Evolutionary conservation across 2,888 invertebrate species (phyloP), one percentile per base, ranked within the genome.

Genomic region (Lepidocyrtoides sp.): DNA sequence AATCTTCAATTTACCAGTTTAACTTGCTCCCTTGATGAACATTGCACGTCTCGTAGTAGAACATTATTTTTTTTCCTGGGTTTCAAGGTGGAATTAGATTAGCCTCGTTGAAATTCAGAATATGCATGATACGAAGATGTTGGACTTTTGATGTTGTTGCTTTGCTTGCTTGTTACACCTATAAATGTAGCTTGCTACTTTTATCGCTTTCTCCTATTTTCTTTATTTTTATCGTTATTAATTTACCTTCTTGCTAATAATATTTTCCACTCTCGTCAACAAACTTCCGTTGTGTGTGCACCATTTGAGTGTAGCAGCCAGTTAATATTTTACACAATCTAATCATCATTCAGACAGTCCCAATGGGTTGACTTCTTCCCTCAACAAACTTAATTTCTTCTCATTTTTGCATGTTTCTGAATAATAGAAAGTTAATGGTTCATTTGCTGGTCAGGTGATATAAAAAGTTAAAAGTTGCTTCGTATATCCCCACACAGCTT

Each of bases 101-200:
- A 81, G 23, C 20, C 36, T 81, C 29, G 14, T 81, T 81, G 36
- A 81, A 81, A 81, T 81, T 81, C 81, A 32, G 17, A 81, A 57
- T 54, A 81, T 32, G 77, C 77, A 51, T 72, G 23, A 36, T 36
- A 20, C 57, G 2, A 20, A 57, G 57, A 5, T 57, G 7, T 20
- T 20, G 14, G 7, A 8, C 57, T 17, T 57, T 57, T 57, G 17
- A 7, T 12, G 23, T 44, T 72, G 14, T 7, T 23, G 17, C 44
- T 44, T 44, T 44, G 14, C 44, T 44, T 17, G 36, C 69, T 23
- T 72, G 17, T 63, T 63, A 4, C 10, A n/a, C n/a, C 10, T 41
- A 41, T 41, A 63, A 5, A 23, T 23, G 26, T n/a, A n/a, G n/a
- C 12, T 14, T 8, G n/a, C n/a, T n/a, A n/a, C n/a, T n/a, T n/a